Percentiles rank a stretch among this genome's conserved stretches.
These are phyloP conservation scores for Drosophila anomalata DNA, from an alignment of 2,888 invertebrate genomes.

Conservation along the genomic window DNA sequence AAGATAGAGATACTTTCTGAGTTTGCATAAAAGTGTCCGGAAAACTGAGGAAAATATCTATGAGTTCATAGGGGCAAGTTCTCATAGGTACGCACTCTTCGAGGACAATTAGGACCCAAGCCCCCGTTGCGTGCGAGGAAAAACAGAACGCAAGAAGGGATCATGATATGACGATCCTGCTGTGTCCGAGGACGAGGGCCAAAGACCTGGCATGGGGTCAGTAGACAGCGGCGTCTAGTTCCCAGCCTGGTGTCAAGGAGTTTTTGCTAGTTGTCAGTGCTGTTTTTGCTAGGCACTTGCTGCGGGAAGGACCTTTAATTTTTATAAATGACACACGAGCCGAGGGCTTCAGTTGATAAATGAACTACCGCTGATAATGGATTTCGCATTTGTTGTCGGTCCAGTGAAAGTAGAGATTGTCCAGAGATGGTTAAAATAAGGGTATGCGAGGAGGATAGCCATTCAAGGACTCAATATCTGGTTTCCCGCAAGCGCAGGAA, in stretches of 20 bases:
- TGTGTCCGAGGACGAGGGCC: slow-evolving; percentile 29
- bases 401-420: slow-evolving; percentile 68
- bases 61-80: slow-evolving; percentile 4
- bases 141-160: slow-evolving; percentile 56
- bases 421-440: slow-evolving; percentile 52
- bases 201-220: slow-evolving; percentile 59
- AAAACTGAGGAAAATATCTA: neutral
- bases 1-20: neutral
- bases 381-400: slow-evolving; percentile 26
- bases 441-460: slow-evolving; percentile 51
- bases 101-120: slow-evolving; percentile 58
- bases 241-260: slow-evolving; percentile 54
- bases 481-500: slow-evolving; percentile 60
- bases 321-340: slow-evolving; percentile 69
- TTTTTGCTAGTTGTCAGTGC: slow-evolving; percentile 52
- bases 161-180: slow-evolving; percentile 58
- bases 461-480: slow-evolving; percentile 39
- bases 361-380: slow-evolving; percentile 70
- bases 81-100: slow-evolving; percentile 8
- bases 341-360: slow-evolving; percentile 63
- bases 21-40: neutral
- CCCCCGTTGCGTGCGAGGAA: slow-evolving; percentile 63
- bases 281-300: slow-evolving; percentile 51
- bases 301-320: slow-evolving; percentile 42
- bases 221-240: slow-evolving; percentile 31